Conservation (phyloP, 2,113 vertebrate genomes). For the Grallaria varia region DNA sequence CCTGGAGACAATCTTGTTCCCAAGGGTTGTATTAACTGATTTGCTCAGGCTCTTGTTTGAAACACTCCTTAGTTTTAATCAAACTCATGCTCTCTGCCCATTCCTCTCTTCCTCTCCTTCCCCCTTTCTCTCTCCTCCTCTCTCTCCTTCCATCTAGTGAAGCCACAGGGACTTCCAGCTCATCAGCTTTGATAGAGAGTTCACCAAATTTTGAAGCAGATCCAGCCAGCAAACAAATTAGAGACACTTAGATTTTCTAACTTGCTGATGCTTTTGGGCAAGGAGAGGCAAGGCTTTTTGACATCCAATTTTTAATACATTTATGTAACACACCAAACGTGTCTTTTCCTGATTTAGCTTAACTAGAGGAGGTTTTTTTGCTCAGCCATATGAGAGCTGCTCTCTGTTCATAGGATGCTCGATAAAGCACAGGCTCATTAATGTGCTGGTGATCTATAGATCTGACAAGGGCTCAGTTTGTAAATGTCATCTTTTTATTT, state of each 20-base stretch:
- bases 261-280: conserved; percentile 52
- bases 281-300: conserved; percentile 42
- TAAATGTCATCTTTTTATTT: conserved; percentile 28
- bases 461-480: conserved; percentile 7
- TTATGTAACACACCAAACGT: conserved; percentile 59
- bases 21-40: background rate
- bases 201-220: conserved; percentile 34
- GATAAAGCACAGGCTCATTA: conserved; percentile 22
- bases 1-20: background rate
- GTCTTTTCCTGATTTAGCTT: conserved; percentile 61
- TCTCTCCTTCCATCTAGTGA: background rate
- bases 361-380: conserved; percentile 33
- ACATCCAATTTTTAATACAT: conserved; percentile 66
- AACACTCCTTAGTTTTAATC: conserved; percentile 12
- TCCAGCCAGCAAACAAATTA: conserved; percentile 68
- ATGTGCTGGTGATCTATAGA: conserved; percentile 37
- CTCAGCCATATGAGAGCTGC: conserved; percentile 24
- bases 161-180: conserved; percentile 49
- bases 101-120: background rate
- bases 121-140: background rate
- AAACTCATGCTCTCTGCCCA: background rate
- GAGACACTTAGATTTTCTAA: conserved; percentile 49
- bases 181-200: conserved; percentile 54
- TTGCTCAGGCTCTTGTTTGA: background rate
- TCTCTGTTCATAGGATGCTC: background rate